These are phyloP conservation scores for Axis porcinus DNA, from an alignment of 2,113 vertebrate genomes.

Conservation along the genomic window DNA sequence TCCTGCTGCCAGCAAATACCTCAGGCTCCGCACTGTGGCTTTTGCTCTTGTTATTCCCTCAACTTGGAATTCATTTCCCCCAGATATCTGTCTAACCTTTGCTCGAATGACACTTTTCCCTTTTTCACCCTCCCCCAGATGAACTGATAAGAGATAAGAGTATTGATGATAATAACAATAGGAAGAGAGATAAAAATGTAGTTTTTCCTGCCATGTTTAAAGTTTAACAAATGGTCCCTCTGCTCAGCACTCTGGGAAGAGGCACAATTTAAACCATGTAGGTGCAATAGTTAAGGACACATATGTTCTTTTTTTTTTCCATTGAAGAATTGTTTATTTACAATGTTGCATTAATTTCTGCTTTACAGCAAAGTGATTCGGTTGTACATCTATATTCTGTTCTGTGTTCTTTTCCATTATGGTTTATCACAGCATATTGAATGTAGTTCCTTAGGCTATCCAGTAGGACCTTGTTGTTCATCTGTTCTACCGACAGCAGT, in stretches of 20 bases:
- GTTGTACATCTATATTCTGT: not conserved
- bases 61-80: not conserved
- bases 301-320: not conserved
- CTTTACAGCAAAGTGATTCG: not conserved
- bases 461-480: not conserved
- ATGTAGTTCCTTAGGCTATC: not conserved
- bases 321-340: not conserved
- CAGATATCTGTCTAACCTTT: not conserved
- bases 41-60: not conserved
- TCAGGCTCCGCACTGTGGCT: not conserved
- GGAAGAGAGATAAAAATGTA: not conserved
- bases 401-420: not conserved
- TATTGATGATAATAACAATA: not conserved
- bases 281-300: not conserved
- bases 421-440: not conserved
- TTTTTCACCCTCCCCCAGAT: not conserved
- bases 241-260: not conserved
- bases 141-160: not conserved
- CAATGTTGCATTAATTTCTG: not conserved
- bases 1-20: not conserved
- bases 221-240: not conserved
- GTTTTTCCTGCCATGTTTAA: not conserved
- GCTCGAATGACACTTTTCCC: not conserved
- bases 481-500: not conserved
- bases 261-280: not conserved